Conservation (phyloP, 2,888 invertebrate species). For the Hipparchia sbordonii region DNA sequence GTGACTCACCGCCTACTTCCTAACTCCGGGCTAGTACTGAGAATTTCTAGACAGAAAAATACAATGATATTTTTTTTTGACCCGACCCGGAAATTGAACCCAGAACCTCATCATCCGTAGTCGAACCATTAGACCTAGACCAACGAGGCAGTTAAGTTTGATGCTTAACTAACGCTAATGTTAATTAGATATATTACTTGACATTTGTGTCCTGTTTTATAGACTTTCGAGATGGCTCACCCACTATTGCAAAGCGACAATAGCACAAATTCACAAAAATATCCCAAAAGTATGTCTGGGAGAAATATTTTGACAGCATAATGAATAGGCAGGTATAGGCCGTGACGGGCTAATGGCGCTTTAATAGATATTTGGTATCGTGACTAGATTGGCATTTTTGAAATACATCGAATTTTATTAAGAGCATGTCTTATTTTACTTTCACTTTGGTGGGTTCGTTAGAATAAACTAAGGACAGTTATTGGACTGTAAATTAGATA, state of each 20-base stretch:
- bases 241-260: conserved; percentile 49
- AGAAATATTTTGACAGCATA: conserved; percentile 82
- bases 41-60: too few relatives aligned
- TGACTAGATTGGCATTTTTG: conserved; percentile 27
- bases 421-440: conserved; percentile 8
- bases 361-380: conserved; percentile 56
- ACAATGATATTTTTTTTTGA: too few relatives aligned
- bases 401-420: conserved; percentile 11
- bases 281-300: conserved; percentile 57
- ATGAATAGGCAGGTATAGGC: conserved; percentile 70
- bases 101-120: too few relatives aligned
- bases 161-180: too few relatives aligned
- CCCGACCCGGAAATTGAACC: too few relatives aligned
- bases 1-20: too few relatives aligned
- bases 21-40: too few relatives aligned
- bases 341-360: conserved; percentile 69
- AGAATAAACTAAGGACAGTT: too few relatives aligned
- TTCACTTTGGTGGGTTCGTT: conserved; percentile 16
- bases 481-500: too few relatives aligned
- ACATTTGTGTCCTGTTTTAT: neutral
- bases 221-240: neutral
- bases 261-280: conserved; percentile 75
- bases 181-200: too few relatives aligned
- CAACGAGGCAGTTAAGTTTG: too few relatives aligned
- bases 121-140: too few relatives aligned